phyloP scores from a whole-genome alignment of 2,113 vertebrate species.

The Cairina moschata region DNA sequence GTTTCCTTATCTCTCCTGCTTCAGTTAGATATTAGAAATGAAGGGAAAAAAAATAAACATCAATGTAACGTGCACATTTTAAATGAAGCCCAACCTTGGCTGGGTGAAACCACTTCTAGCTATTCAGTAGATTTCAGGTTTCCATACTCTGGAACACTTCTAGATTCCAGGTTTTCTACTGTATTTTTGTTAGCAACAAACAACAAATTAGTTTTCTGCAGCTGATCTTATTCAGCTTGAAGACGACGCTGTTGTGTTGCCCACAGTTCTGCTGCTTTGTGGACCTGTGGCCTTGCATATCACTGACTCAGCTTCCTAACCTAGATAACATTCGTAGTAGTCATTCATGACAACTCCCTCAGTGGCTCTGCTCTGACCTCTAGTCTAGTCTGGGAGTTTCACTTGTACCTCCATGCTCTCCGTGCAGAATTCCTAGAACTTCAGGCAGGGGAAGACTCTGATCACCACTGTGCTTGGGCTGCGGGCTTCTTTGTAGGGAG shows the following conservation, averaged over 20 bases:
- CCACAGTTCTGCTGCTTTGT: not conserved
- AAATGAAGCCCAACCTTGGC: not conserved
- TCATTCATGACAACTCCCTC: not conserved
- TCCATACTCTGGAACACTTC: not conserved
- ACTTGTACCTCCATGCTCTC: not conserved
- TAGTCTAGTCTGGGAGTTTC: not conserved
- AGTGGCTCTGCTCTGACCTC: not conserved
- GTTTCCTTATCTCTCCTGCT: not conserved
- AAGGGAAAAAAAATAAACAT: not conserved
- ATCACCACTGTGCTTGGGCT: not conserved
- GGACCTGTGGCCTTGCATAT: not conserved
- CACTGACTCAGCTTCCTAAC: not conserved
- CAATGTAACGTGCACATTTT: not conserved
- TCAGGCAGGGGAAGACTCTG: not conserved
- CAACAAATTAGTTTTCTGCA: not conserved
- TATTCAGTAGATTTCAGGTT: not conserved
- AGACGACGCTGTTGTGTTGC: not conserved
- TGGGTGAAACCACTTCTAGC: not conserved
- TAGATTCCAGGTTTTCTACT: not conserved
- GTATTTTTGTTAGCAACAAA: not conserved
- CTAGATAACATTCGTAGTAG: rapidly evolving
- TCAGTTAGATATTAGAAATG: not conserved
- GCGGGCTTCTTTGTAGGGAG: not conserved
- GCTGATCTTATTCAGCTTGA: not conserved
- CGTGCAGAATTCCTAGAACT: not conserved